phyloP scores from a whole-genome alignment of 1,140 invertebrate species.

The Ephestia elutella region DNA sequence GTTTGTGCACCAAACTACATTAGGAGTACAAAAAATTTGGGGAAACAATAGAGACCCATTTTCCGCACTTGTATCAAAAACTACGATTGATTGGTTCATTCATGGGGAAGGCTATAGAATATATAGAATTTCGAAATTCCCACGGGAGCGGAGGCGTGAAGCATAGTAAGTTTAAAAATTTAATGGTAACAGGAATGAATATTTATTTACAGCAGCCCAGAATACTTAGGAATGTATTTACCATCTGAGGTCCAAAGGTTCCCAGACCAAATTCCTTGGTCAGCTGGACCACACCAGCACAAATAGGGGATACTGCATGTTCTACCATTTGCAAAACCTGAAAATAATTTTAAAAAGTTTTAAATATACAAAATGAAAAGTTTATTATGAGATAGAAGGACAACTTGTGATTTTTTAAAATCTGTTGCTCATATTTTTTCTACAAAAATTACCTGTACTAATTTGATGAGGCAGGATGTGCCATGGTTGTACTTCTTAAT shows the following conservation, averaged over 20 bases:
- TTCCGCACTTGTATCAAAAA: too few relatives aligned
- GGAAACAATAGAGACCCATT: too few relatives aligned
- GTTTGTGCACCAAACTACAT: too few relatives aligned
- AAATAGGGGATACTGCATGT: conserved; percentile 79
- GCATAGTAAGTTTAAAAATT: too few relatives aligned
- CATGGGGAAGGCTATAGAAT: too few relatives aligned
- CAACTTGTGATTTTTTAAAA: background rate
- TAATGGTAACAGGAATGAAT: too few relatives aligned
- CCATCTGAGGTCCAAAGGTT: conserved; percentile 80
- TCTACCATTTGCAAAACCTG: conserved; percentile 86
- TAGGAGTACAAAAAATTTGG: too few relatives aligned
- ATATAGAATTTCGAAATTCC: too few relatives aligned
- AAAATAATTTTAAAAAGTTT: conserved; percentile 19
- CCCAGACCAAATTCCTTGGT: conserved; percentile 78
- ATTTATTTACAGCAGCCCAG: too few relatives aligned
- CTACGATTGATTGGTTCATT: too few relatives aligned
- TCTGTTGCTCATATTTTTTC: background rate
- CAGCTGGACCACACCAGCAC: conserved; percentile 79
- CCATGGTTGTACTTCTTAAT: conserved; percentile 89
- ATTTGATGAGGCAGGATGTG: conserved; percentile 78
- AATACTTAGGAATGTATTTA: conserved; percentile 19
- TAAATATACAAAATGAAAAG: background rate
- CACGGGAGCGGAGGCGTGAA: too few relatives aligned
- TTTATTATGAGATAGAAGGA: background rate
- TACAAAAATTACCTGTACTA: conserved; percentile 76